These are phyloP conservation scores for Leptestheria dahalacensis DNA, from an alignment of 1,140 invertebrate genomes.

Conservation along the genomic window DNA sequence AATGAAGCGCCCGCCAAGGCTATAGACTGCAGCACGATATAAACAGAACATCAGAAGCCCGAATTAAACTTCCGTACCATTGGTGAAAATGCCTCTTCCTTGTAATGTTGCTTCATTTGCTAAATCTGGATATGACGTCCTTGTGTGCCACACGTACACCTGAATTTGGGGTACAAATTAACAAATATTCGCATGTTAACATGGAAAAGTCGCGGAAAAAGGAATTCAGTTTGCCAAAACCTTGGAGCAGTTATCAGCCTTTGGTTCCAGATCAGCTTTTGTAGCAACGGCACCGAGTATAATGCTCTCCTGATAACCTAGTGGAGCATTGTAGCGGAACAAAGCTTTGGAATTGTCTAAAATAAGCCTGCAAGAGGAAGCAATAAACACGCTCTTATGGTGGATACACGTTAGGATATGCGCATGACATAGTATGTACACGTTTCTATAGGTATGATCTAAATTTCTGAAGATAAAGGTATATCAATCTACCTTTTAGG, in stretches of 20 bases:
- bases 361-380: slow-evolving; percentile 36
- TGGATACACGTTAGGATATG: no score
- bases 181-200: no score
- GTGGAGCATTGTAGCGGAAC: slow-evolving; percentile 66
- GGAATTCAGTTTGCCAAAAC: no score
- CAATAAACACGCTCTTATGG: no score
- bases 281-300: slow-evolving; percentile 67
- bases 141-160: slow-evolving; percentile 92
- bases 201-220: no score
- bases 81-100: not conserved
- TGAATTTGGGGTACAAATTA: slow-evolving; percentile 25
- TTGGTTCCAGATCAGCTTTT: slow-evolving; percentile 65
- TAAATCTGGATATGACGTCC: slow-evolving; percentile 70
- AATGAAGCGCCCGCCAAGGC: no score
- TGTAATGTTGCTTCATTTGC: not conserved
- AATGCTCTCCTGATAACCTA: slow-evolving; percentile 83
- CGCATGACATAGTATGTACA: no score
- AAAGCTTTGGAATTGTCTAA: slow-evolving; percentile 54
- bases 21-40: no score
- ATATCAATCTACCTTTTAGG: no score
- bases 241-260: slow-evolving; percentile 76
- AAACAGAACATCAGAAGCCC: no score
- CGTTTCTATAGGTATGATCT: no score
- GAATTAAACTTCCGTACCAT: not conserved
- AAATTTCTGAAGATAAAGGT: no score